Base-by-base conservation (phyloP, 2,797 vertebrate species). In the Sternotherus odoratus region DNA sequence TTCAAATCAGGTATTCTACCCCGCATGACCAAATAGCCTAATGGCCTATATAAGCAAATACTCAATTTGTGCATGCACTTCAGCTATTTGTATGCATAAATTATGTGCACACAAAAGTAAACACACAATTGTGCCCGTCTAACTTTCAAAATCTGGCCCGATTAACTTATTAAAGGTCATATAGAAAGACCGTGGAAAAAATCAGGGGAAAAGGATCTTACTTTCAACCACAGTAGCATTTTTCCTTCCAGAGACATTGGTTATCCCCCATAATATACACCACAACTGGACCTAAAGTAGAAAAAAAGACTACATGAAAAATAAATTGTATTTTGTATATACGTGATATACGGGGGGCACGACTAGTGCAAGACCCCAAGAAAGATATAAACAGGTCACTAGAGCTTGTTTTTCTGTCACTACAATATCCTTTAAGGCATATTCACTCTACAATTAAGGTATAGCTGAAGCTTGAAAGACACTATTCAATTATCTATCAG, bases 321-420 rank as follows among this genome's bases (percentile, higher is more conserved):
- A 30, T 36, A 85, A 16, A 1, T 0, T 1, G 5, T 23, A 21
- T 66, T 46, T 43, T 4, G 1, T 1, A 3, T 4, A 36, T 2
- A 6, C 1, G 0, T 30, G 79, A 82, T 54, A 43, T 0, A 0
- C 48, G 19, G 74, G 89, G 24, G 69, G 66, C 8, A 85, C n/a
- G n/a, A n/a, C n/a, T 0, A 0, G 28, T 63, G 83, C 39, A 81
- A 39, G 80, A 49, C 8, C 33, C 30, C 1, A 0, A 28, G 16
- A 69, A 69, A 88, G 13, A 36, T 6, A 12, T 0, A 0, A 48
- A 1, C 4, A 79, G 17, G 77, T 78, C 81, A 80, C 6, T 0
- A 0, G 39, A 54, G 0, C 0, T 2, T 43, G 30, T 0, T 69
- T 69, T 69, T 36, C 5, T 6, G 23, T 69, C 0, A 0, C 51